Percentiles rank a stretch among this genome's conserved stretches.
Conservation (phyloP, 2,797 vertebrate species). For the Garrulus glandarius region DNA sequence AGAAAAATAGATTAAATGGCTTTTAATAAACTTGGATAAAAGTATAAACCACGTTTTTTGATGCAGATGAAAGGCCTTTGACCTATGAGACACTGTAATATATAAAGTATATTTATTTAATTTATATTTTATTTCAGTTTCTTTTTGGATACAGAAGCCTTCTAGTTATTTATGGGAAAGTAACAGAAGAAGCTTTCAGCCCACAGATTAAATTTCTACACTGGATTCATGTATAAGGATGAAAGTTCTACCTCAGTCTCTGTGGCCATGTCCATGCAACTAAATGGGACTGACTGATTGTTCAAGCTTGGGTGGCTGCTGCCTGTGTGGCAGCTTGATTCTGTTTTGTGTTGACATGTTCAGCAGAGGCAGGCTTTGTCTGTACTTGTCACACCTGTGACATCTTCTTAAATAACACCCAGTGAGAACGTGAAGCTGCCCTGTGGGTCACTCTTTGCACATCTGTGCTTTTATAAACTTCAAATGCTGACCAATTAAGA, state of each 20-base stretch:
- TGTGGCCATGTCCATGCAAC: rapidly evolving
- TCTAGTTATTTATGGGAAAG: neutral
- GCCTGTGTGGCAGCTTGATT: neutral
- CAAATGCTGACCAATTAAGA: neutral
- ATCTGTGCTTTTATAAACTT: neutral
- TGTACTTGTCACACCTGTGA: neutral
- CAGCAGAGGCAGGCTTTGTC: neutral
- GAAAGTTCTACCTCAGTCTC: neutral
- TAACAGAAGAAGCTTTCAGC: neutral
- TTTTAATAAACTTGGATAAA: neutral
- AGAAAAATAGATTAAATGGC: neutral
- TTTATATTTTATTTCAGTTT: neutral
- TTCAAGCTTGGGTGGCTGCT: neutral
- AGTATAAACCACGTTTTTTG: neutral
- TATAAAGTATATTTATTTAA: neutral
- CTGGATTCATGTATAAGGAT: neutral
- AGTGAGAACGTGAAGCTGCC: neutral
- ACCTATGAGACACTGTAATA: neutral
- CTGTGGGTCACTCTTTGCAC: neutral
- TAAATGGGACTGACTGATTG: neutral
- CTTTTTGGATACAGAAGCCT: neutral
- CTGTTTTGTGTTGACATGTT: neutral
- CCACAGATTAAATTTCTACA: neutral
- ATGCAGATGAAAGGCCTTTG: neutral
- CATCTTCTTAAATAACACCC: neutral